A percentile compares a stretch with the other conserved stretches of the same genome.
phyloP scores from a whole-genome alignment of 2,888 invertebrate species.

The Dinocampus coccinellae region DNA sequence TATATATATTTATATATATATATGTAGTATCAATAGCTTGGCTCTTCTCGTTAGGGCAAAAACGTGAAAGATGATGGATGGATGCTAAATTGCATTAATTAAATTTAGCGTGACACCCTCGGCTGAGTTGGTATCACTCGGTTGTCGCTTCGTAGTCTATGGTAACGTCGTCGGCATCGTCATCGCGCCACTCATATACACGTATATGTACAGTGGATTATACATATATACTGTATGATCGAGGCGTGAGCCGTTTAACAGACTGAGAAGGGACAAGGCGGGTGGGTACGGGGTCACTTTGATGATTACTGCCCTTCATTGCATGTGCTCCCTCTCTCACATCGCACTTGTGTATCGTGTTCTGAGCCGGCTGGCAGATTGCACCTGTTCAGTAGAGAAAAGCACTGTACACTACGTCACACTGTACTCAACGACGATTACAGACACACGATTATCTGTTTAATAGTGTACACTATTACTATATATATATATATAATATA shows the following conservation, averaged over 20 bases:
- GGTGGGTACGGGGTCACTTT: constrained; percentile 62
- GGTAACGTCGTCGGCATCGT: constrained; percentile 17
- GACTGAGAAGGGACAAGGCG: constrained; percentile 29
- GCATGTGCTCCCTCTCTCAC: constrained; percentile 19
- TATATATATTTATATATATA: constrained; percentile 3
- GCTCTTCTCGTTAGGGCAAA: constrained; percentile 65
- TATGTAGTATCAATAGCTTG: constrained; percentile 25
- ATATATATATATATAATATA: neutral
- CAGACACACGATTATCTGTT: neutral
- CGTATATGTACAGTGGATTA: constrained; percentile 16
- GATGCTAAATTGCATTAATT: constrained; percentile 69
- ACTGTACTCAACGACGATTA: neutral
- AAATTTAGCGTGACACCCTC: constrained; percentile 67
- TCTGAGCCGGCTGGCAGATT: constrained; percentile 32
- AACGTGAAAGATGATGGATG: constrained; percentile 68
- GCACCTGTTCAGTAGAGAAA: constrained; percentile 38
- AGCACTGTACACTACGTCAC: neutral
- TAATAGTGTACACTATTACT: neutral
- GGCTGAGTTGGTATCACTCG: constrained; percentile 31
- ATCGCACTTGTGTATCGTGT: constrained; percentile 27
- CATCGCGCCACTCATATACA: constrained; percentile 30
- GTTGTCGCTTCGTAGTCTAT: constrained; percentile 14
- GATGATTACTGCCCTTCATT: constrained; percentile 58
- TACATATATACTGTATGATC: constrained; percentile 48
- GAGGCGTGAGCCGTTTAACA: constrained; percentile 62